These are phyloP conservation scores for Cephus cinctus DNA, from an alignment of 1,140 invertebrate species.

Conservation along the genomic window DNA sequence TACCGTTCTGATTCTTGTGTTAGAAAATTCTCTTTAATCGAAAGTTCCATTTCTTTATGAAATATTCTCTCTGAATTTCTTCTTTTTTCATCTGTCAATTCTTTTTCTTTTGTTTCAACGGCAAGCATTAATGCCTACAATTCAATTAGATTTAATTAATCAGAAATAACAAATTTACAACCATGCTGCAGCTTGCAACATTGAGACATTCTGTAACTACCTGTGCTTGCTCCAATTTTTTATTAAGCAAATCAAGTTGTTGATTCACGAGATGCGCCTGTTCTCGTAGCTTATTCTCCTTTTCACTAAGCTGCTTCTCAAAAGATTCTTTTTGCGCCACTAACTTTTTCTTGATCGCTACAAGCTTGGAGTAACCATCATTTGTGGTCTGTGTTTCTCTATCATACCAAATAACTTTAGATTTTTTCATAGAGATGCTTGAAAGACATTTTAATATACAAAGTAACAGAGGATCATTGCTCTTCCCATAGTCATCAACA, in stretches of 20 bases:
- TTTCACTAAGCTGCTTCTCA: constrained; percentile 32
- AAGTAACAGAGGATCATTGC: constrained; percentile 38
- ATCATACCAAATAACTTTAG: constrained; percentile 10
- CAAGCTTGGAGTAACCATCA: constrained; percentile 2
- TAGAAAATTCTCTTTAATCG: constrained; percentile 43
- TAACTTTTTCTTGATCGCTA: constrained; percentile 35
- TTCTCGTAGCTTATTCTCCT: constrained; percentile 39
- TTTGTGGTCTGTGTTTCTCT: constrained; percentile 25
- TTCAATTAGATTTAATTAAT: background rate
- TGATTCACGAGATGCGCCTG: constrained; percentile 35
- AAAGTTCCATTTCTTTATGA: constrained; percentile 40
- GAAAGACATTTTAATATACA: constrained; percentile 42
- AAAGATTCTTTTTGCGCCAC: constrained; percentile 42
- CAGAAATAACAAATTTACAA: background rate
- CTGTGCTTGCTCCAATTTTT: constrained; percentile 44
- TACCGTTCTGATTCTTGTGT: constrained; percentile 43
- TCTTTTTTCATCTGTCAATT: constrained; percentile 32
- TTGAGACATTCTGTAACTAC: constrained; percentile 22
- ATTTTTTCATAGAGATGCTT: constrained; percentile 14
- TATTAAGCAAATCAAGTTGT: constrained; percentile 37
- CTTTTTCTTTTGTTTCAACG: constrained; percentile 37
- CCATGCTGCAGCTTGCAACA: background rate
- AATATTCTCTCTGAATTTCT: constrained; percentile 31
- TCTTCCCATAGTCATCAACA: constrained; percentile 37
- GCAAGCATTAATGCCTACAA: constrained; percentile 36